Conservation (phyloP, 2,888 invertebrate genomes). For the Callimorpha dominula region DNA sequence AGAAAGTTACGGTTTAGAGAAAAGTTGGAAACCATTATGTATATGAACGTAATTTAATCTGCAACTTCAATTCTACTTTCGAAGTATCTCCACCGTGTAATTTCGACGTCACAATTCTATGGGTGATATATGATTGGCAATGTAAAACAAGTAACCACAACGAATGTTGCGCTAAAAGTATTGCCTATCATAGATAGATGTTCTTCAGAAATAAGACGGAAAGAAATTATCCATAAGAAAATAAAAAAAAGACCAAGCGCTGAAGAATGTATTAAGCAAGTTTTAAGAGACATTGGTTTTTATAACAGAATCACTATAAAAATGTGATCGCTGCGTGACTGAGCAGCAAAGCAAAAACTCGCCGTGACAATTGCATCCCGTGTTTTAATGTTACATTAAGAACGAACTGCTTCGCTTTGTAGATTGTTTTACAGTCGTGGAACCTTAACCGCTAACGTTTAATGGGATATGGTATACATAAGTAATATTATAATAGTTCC, state of each 20-base stretch:
- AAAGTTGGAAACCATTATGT: neutral
- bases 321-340: conserved; percentile 50
- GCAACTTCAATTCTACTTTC: neutral
- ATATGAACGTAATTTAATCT: neutral
- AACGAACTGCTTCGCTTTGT: conserved; percentile 38
- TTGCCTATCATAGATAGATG: conserved; percentile 2
- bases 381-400: conserved; percentile 48
- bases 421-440: neutral
- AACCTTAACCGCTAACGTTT: no score
- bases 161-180: neutral
- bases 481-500: no score
- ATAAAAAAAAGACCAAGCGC: conserved; percentile 25
- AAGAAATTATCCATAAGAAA: conserved; percentile 26
- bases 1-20: neutral
- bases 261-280: conserved; percentile 34
- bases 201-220: conserved; percentile 16
- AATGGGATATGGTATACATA: no score
- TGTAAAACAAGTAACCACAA: neutral
- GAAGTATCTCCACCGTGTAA: neutral
- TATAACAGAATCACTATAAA: conserved; percentile 32
- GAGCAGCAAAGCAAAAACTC: conserved; percentile 43
- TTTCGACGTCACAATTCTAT: neutral
- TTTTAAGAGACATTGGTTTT: conserved; percentile 40
- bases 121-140: neutral
- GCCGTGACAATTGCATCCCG: conserved; percentile 41